Evolutionary conservation across 37 sponge, comb jelly and placozoan genomes (phyloP).

Genomic region (Hormiphora californensis): DNA sequence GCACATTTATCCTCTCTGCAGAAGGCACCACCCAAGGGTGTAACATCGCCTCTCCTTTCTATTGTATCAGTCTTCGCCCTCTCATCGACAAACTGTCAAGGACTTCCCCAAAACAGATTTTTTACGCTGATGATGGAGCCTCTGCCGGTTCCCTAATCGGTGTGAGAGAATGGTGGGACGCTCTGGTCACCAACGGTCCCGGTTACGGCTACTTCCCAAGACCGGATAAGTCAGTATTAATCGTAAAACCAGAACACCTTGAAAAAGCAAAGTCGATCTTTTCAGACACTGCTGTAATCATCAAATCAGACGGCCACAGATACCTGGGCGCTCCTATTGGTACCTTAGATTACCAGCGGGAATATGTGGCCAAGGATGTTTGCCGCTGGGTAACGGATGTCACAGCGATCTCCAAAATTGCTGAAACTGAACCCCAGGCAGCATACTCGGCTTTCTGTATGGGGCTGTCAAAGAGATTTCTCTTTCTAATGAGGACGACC

Average conservation of each 20-base stretch:
- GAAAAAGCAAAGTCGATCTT: background rate
- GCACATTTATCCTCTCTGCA: background rate
- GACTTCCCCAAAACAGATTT: background rate
- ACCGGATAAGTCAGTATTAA: slow-evolving; percentile 11
- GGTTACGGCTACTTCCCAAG: slow-evolving; percentile 43
- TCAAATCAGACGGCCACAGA: background rate
- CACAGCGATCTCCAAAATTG: background rate
- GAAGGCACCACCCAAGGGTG: slow-evolving; percentile 36
- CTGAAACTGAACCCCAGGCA: background rate
- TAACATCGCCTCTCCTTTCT: slow-evolving; percentile 36
- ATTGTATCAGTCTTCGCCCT: slow-evolving; percentile 27
- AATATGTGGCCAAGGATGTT: background rate
- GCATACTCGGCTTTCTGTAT: background rate
- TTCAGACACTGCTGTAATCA: background rate
- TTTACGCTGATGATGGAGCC: slow-evolving; percentile 54
- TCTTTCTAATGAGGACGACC: no score
- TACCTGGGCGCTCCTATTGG: slow-evolving; percentile 49
- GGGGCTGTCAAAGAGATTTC: no score
- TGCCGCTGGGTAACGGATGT: background rate
- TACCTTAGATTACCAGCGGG: background rate
- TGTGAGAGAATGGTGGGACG: slow-evolving; percentile 34
- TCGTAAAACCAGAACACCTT: slow-evolving; percentile 38
- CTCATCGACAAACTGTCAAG: background rate
- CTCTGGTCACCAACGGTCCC: background rate
- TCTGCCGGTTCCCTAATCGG: background rate